Base-by-base conservation (phyloP, 2,888 invertebrate species). In the Papilio demoleus region DNA sequence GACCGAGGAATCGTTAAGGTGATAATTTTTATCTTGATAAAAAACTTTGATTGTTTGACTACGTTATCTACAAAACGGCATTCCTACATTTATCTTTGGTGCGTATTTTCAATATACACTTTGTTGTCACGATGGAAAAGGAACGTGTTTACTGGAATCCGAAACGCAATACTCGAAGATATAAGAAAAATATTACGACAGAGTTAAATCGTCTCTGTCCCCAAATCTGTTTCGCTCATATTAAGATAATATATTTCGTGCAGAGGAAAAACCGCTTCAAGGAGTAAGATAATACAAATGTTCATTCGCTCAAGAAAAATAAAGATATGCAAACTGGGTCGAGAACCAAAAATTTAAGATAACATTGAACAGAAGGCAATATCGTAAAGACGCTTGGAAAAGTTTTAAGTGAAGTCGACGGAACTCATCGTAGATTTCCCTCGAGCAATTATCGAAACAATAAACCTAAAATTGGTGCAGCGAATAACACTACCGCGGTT, bases 401-500 rank as follows among this genome's bases (percentile, higher is more conserved):
- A 87, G 81, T 85, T 87, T 81, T 74, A 78, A 81, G 78, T 76
- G 79, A 80, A 83, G 76, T 82, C 77, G 75, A 76, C 76, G 74
- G 70, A 80, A 82, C 75, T 78, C 79, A 74, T 78, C 80, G 79
- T 74, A 77, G 80, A 85, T 84, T 85, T 85, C 82, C 85, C 84
- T 81, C 76, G 85, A 90, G 88, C 86, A 90, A 90, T 92, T 91
- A 90, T 86, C 80, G 87, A 88, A 88, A 92, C 91, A 91, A 92
- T 91, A 88, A 90, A 89, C 83, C 84, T 88, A 85, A 89, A 91
- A 90, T 90, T 90, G 84, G 86, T 83, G 86, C 87, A 85, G 82
- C 78, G 79, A 81, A 80, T 83, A 81, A 81, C 79, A 82, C 80
- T 77, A 77, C 76, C 80, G 85, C 84, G 87, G 88, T 87, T 86